phyloP scores from a whole-genome alignment of 2,797 vertebrate species.

The Iguana delicatissima region DNA sequence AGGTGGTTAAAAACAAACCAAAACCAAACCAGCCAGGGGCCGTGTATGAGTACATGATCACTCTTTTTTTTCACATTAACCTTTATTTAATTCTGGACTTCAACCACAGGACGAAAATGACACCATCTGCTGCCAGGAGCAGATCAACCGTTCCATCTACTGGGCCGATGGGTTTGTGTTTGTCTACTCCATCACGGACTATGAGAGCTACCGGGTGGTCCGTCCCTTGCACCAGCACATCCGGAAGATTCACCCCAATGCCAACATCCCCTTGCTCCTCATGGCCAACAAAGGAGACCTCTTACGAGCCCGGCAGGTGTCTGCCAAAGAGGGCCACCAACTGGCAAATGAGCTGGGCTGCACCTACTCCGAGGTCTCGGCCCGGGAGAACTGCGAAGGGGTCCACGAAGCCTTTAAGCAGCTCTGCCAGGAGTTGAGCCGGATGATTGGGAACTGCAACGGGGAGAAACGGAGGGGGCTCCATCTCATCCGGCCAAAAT shows the following conservation, averaged over 20 bases:
- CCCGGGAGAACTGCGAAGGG: constrained; percentile 90
- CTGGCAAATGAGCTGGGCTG: constrained; percentile 87
- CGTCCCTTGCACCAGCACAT: constrained; percentile 92
- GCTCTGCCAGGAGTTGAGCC: constrained; percentile 91
- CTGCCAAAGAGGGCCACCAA: constrained; percentile 87
- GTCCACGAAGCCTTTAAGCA: constrained; percentile 90
- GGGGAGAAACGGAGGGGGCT: constrained; percentile 92
- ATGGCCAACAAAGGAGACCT: constrained; percentile 95
- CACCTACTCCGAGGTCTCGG: constrained; percentile 90
- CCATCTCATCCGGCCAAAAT: constrained; percentile 91
- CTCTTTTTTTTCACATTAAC: not conserved
- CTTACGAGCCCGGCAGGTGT: constrained; percentile 90
- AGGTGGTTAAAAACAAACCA: too few species aligned
- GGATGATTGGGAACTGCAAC: constrained; percentile 86
- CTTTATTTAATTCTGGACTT: constrained; percentile 6
- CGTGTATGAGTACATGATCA: too few species aligned
- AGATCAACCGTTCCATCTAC: constrained; percentile 92
- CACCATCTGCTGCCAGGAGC: constrained; percentile 91
- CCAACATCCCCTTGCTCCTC: constrained; percentile 91
- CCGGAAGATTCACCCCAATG: constrained; percentile 90
- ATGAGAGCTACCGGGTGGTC: constrained; percentile 88
- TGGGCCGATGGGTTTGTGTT: constrained; percentile 95
- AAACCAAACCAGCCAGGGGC: too few species aligned
- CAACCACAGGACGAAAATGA: constrained; percentile 86
- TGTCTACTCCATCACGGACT: constrained; percentile 94